Base-by-base conservation (phyloP, 2,797 vertebrate species). In the Eleutherodactylus coqui region DNA sequence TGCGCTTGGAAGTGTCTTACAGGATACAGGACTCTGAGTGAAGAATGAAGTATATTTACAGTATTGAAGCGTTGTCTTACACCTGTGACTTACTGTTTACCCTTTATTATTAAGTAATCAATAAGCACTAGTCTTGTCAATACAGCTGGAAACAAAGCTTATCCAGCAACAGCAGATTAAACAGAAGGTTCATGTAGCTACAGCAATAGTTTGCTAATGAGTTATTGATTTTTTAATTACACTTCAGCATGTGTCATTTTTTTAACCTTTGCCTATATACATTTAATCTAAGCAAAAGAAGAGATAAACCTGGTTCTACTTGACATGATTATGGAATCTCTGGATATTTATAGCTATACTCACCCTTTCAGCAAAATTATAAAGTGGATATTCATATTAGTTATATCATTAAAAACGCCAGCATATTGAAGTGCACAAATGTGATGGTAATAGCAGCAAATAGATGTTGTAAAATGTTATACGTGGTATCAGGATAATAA, bases 261-360 rank as follows among this genome's bases (percentile, higher is more conserved):
- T 92, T 76, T 84, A 88, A 88, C 85, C 82, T 80, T 88, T 89
- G 90, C 80, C 58, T 92, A 90, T 85, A 83, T 86, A 86, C 89
- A 90, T 89, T 92, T 92, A 92, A 89, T 85, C 70, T 92, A 91
- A 93, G 93, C 92, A 92, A 91, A 87, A 89, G 84, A n/a, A 64
- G 0, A 29, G 88, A 0, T 29, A 89, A 89, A 86, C 90, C 1
- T 24, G 82, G 84, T 82, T 70, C 6, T 45, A 82, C 84, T 87
- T 89, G 76, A 79, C 58, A 84, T 80, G 9, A 14, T 85, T 7
- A 0, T 19, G 17, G 13, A 64, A n/a, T 9, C 49, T 41, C 32
- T 8, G n/a, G 21, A 34, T 24, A 55, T 36, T 70, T 70, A 36
- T 7, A 47, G 21, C 10, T 36, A 64, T 60, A 9, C 17, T 38